These are phyloP conservation scores for Microctenopoma stevenorrisi DNA, from an alignment of 2,797 vertebrate species.

Conservation along the genomic window DNA sequence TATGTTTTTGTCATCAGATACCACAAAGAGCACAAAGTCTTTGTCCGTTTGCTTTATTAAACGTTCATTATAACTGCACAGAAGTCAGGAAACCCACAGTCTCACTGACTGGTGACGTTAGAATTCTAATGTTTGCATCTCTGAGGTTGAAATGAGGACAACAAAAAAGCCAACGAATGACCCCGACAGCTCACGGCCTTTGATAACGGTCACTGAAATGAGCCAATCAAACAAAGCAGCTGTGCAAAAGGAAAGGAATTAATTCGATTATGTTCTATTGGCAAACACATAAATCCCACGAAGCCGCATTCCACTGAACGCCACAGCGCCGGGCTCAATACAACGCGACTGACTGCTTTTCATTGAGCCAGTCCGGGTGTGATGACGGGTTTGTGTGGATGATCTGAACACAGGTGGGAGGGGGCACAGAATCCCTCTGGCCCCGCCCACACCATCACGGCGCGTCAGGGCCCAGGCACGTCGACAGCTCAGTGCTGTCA, in stretches of 20 bases:
- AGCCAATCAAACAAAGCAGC: background rate
- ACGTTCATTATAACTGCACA: accelerated
- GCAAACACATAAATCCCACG: slow-evolving; percentile 20
- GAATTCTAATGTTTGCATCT: no score
- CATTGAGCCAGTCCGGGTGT: slow-evolving; percentile 3
- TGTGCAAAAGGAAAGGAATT: background rate
- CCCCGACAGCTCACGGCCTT: no score
- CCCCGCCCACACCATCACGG: slow-evolving; percentile 29
- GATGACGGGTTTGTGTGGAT: slow-evolving; percentile 13
- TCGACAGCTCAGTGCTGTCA: slow-evolving; percentile 14
- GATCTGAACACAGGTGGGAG: slow-evolving; percentile 30
- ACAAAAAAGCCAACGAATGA: no score
- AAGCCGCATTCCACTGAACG: slow-evolving; percentile 17
- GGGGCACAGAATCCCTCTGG: slow-evolving; percentile 5
- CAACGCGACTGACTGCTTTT: background rate
- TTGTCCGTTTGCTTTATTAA: slow-evolving; percentile 27
- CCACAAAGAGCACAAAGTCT: background rate
- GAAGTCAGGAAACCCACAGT: background rate
- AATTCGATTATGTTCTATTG: background rate
- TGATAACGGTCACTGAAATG: background rate
- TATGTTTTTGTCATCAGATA: slow-evolving; percentile 19
- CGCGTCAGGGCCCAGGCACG: slow-evolving; percentile 22
- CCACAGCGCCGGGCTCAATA: slow-evolving; percentile 17
- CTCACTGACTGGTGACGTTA: no score
- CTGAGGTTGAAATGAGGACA: no score